phyloP scores from a whole-genome alignment of 2,797 vertebrate species.

The Liparis tanakae region DNA sequence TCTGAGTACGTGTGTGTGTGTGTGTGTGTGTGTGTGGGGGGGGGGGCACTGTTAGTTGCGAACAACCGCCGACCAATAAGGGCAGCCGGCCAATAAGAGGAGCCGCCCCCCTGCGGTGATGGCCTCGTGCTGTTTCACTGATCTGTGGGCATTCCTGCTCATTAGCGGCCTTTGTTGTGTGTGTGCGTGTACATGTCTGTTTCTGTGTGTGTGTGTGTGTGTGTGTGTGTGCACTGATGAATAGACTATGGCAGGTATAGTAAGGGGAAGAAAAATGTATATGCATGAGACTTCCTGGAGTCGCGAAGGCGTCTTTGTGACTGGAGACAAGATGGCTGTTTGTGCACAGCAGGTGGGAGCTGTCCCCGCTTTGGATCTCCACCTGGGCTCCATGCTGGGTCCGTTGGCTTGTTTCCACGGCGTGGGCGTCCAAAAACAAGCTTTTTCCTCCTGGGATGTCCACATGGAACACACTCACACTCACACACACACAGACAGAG shows the following conservation, averaged over 20 bases:
- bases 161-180: constrained; percentile 66
- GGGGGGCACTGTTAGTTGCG: constrained; percentile 22
- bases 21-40: neutral
- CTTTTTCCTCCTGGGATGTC: constrained; percentile 28
- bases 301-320: constrained; percentile 41
- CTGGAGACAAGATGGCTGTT: constrained; percentile 22
- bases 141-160: constrained; percentile 70
- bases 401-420: constrained; percentile 14
- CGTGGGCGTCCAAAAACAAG: constrained; percentile 31
- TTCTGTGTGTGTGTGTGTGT: constrained; percentile 18
- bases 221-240: constrained; percentile 38
- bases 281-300: constrained; percentile 52
- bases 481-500: constrained; percentile 3
- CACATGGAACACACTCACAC: neutral
- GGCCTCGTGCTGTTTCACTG: constrained; percentile 63
- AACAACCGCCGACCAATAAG: constrained; percentile 63
- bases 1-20: constrained; percentile 39
- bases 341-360: constrained; percentile 43
- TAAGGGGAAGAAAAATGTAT: constrained; percentile 42
- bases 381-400: constrained; percentile 52
- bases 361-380: constrained; percentile 20
- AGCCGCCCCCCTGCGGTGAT: constrained; percentile 46
- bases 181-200: neutral
- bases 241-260: constrained; percentile 69
- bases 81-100: constrained; percentile 54